phyloP scores from a whole-genome alignment of 2,797 vertebrate genomes.

The Gorsachius magnificus region DNA sequence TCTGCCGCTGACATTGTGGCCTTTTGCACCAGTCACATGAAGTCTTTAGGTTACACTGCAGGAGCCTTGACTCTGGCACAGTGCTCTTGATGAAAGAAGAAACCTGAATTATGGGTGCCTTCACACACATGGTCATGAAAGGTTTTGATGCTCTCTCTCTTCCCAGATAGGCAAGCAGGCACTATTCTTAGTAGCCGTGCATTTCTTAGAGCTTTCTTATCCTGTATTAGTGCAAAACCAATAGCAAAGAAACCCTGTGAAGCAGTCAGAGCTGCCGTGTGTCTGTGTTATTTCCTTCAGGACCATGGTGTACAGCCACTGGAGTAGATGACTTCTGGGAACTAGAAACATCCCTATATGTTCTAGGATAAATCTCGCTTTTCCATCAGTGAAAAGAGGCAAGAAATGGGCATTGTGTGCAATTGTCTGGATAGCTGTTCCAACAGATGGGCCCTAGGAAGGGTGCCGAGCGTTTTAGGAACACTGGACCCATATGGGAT shows the following conservation, averaged over 20 bases:
- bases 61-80: background rate
- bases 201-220: background rate
- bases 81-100: background rate
- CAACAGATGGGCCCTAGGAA: background rate
- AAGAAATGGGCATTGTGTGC: background rate
- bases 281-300: background rate
- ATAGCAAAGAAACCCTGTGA: background rate
- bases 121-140: background rate
- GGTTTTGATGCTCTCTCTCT: background rate
- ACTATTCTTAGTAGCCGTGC: background rate
- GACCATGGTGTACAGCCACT: background rate
- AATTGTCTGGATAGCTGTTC: background rate
- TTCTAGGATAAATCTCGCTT: background rate
- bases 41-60: background rate
- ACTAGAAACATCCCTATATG: background rate
- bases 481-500: rapidly evolving
- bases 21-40: background rate
- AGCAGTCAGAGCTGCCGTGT: background rate
- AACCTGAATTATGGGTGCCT: background rate
- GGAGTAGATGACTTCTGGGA: background rate
- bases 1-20: background rate
- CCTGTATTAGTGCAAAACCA: background rate
- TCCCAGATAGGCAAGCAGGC: background rate
- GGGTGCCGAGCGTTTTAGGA: background rate
- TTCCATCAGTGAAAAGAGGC: background rate